A percentile compares a stretch with the other conserved stretches of the same genome.
These are phyloP conservation scores for Camelus dromedarius DNA, from an alignment of 2,113 vertebrate species.

Conservation along the genomic window DNA sequence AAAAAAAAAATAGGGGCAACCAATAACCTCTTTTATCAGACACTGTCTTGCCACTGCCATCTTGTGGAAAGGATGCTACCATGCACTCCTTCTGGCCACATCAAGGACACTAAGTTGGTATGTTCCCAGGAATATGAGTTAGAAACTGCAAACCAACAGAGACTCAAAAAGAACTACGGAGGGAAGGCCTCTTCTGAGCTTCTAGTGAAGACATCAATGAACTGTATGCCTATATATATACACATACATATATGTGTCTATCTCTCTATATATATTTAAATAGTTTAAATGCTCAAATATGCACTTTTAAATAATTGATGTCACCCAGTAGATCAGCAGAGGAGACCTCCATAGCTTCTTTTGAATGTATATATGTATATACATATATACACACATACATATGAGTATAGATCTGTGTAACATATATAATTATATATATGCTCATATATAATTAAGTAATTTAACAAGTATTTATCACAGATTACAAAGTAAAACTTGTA, in stretches of 20 bases:
- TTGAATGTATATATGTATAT: background rate
- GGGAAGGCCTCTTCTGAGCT: background rate
- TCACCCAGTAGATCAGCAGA: too few relatives aligned
- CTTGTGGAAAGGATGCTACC: slow-evolving; percentile 78
- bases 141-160: background rate
- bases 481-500: background rate
- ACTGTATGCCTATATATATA: too few relatives aligned
- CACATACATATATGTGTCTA: too few relatives aligned
- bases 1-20: background rate
- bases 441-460: background rate
- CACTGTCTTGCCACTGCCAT: slow-evolving; percentile 84
- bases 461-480: background rate
- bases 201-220: background rate
- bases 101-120: background rate
- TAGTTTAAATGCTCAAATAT: background rate
- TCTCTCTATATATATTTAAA: too few relatives aligned
- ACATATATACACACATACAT: background rate
- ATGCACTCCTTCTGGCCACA: background rate
- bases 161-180: background rate
- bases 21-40: slow-evolving; percentile 4
- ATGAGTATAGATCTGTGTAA: background rate
- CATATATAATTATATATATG: background rate
- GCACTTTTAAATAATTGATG: too few relatives aligned
- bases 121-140: background rate
- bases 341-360: too few relatives aligned